phyloP scores from a whole-genome alignment of 2,888 invertebrate genomes.

The Drosophila anomalata region DNA sequence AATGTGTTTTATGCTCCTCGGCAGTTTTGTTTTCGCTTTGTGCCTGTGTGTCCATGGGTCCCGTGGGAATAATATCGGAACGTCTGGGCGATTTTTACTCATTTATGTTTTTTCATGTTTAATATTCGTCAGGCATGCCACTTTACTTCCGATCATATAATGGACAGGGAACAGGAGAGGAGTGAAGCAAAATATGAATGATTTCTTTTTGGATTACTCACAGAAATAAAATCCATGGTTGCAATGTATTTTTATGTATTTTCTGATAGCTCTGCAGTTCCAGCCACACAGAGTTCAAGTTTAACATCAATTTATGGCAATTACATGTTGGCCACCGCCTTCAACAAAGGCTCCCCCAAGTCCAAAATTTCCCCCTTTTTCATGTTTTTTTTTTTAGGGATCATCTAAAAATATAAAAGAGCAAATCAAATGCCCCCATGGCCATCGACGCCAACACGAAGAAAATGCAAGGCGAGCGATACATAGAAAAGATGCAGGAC shows the following conservation, averaged over 20 bases:
- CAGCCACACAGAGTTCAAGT: constrained; percentile 20
- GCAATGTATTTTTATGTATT: not conserved
- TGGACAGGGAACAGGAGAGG: constrained; percentile 2
- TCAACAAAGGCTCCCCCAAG: constrained; percentile 37
- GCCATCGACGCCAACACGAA: constrained; percentile 56
- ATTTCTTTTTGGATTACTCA: constrained; percentile 1
- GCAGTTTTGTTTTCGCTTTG: constrained; percentile 33
- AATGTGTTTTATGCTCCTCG: constrained; percentile 23
- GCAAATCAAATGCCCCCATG: constrained; percentile 71
- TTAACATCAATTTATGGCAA: constrained; percentile 30
- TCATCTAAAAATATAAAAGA: constrained; percentile 66
- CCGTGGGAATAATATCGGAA: constrained; percentile 72
- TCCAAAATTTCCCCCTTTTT: constrained; percentile 12
- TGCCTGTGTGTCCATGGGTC: constrained; percentile 36
- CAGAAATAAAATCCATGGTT: not conserved
- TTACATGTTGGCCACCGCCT: constrained; percentile 29
- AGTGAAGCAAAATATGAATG: not conserved
- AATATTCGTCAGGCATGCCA: constrained; percentile 62
- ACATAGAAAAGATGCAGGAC: constrained; percentile 75
- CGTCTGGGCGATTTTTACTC: constrained; percentile 27
- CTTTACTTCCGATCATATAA: constrained; percentile 60
- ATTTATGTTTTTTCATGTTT: constrained; percentile 46
- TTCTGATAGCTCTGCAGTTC: not conserved
- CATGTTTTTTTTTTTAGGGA: constrained; percentile 8
- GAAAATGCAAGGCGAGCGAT: constrained; percentile 46